Base-by-base conservation (phyloP, 2,797 vertebrate species). In the Macrochelys suwanniensis region DNA sequence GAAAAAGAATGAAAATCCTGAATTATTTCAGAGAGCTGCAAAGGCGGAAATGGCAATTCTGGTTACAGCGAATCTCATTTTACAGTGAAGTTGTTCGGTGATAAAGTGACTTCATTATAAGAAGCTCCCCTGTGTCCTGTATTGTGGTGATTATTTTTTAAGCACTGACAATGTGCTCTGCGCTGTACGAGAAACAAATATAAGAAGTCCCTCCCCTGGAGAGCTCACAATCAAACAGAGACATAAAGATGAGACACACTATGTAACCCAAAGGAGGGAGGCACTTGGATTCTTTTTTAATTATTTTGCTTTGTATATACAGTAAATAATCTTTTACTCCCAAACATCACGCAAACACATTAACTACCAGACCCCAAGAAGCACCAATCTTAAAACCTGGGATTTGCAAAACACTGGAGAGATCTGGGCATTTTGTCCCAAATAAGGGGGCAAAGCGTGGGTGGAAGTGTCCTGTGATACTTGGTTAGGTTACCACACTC, bases 21-120 rank as follows among this genome's bases (percentile, higher is more conserved):
- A 87, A 96, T 95, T 95, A 93, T 80, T 95, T 96, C 86, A 56
- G 1, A 83, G 86, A 96, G 68, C 83, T 85, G 84, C 86, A 89
- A 77, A 71, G 42, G 26, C 82, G 51, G 74, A 93, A 93, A 87
- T 83, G 85, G 88, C 87, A 93, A 79, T 68, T 95, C 95, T 95
- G 94, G 92, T 90, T 96, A 95, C 25, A 89, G 94, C 2, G 0
- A 97, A 97, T 96, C 80, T 92, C 21, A 10, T 87, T 92, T 92
- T 94, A 92, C 71, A 95, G 87, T 53, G 37, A 95, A 96, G 89
- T 80, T 95, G 84, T 94, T 91, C 87, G 92, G 54, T 97, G 96
- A 97, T 95, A 97, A 97, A 98, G 90, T 94, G 74, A 89, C 91
- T 96, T 97, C 97, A 97, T 98, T 97, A 97, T 97, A 97, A 96